Base-by-base conservation (phyloP, 2,113 vertebrate species). In the Ictidomys tridecemlineatus region DNA sequence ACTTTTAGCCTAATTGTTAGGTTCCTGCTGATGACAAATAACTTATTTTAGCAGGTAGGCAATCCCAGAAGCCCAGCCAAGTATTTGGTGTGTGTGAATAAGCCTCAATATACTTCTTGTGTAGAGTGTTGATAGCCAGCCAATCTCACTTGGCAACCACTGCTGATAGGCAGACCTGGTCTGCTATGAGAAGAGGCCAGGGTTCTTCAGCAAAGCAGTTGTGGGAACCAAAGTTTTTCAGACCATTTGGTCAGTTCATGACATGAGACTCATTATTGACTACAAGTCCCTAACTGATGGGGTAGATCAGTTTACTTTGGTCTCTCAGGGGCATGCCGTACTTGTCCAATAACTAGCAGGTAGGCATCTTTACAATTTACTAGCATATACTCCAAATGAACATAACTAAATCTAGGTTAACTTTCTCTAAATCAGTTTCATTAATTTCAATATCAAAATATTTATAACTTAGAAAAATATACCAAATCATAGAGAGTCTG, bases 1-100 rank as follows among this genome's bases (percentile, higher is more conserved):
- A 96, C 53, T 89, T 93, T 95, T 93, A 91, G 84, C 67, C 82
- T 95, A 91, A 94, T 94, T 95, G 77, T 96, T 89, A 82, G 67
- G 58, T 80, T 95, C n/a, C n/a, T 87, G 63, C 42, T 96, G 30
- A 70, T 97, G 51, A 95, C 34, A 84, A 78, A 94, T 97, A 89
- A 86, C 72, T 79, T 87, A 85, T 86, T 67, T 58, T 97, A 76
- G 65, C 96, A 93, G 53, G 53, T 87, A 92, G 86, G 65, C 91
- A 91, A 58, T 93, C 94, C 61, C 70, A 92, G 74, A 95, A 83
- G 45, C 65, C 48, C 87, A 63, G 78, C 30, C 89, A 97, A 95
- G 39, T 3, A 61, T 30, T 97, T 89, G 28, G 34, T 92, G 12
- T 97, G 13, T 97, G 42, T 95, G 65, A 87, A 63, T 85, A 92